Conservation (phyloP, 1,140 invertebrate genomes). For the Latrodectus geometricus region DNA sequence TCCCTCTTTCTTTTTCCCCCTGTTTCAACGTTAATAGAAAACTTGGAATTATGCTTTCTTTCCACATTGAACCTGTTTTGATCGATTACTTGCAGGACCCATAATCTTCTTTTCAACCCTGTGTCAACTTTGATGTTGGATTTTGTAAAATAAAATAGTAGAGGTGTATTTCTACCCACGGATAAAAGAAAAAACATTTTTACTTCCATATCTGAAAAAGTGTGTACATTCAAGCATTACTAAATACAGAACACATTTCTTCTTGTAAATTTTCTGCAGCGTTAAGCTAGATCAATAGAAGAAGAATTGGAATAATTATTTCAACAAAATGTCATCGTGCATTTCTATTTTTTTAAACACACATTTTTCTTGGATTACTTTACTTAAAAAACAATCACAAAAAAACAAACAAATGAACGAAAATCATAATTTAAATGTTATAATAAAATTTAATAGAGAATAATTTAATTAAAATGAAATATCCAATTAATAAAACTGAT, state of each 20-base stretch:
- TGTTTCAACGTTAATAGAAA: constrained; percentile 41
- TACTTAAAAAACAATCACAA: too few relatives aligned
- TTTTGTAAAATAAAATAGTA: not conserved
- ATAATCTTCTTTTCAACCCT: constrained; percentile 50
- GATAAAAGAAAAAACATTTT: not conserved
- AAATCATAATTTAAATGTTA: too few relatives aligned
- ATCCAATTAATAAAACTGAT: too few relatives aligned
- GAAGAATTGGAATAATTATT: too few relatives aligned
- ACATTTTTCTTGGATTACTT: too few relatives aligned
- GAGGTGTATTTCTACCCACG: not conserved
- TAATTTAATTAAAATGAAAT: too few relatives aligned
- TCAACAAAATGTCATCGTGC: too few relatives aligned
- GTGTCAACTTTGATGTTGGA: constrained; percentile 24
- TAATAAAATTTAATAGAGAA: too few relatives aligned
- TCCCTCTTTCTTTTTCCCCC: not conserved
- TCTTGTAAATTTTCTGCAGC: too few relatives aligned
- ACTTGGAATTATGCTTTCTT: constrained; percentile 40
- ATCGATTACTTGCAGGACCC: constrained; percentile 33
- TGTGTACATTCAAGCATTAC: not conserved
- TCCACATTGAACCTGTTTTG: constrained; percentile 23
- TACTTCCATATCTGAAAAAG: not conserved
- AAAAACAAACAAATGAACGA: too few relatives aligned
- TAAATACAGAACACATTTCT: not conserved
- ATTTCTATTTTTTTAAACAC: too few relatives aligned
- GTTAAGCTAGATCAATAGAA: too few relatives aligned